Evolutionary conservation across 2,797 vertebrate species (phyloP).

Genomic region (Alfaro cultratus): DNA sequence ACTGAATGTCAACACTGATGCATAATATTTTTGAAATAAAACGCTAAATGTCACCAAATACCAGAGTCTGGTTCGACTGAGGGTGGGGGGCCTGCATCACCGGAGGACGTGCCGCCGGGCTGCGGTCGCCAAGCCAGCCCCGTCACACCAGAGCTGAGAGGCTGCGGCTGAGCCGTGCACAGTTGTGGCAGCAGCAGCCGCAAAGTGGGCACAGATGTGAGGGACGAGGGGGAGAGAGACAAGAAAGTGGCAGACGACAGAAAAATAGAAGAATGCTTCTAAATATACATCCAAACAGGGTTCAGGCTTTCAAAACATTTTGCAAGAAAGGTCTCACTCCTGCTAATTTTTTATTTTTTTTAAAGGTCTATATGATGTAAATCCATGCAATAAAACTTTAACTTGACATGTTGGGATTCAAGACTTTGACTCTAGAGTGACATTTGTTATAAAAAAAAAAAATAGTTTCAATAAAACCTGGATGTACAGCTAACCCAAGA

Average conservation of each 20-base stretch:
- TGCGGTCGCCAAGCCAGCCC: slow-evolving; percentile 43
- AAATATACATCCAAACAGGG: slow-evolving; percentile 3
- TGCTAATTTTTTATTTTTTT: neutral
- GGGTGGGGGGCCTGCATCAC: slow-evolving; percentile 37
- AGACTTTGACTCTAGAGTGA: slow-evolving; percentile 14
- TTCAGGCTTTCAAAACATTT: neutral
- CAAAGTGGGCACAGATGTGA: slow-evolving; percentile 49
- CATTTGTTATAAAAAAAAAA: slow-evolving; percentile 10
- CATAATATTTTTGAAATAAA: slow-evolving; percentile 73
- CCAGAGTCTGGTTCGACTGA: slow-evolving; percentile 60
- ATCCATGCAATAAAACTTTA: slow-evolving; percentile 3
- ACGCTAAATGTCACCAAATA: slow-evolving; percentile 79
- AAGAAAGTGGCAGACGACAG: neutral
- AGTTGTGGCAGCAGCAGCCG: slow-evolving; percentile 58
- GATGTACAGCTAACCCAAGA: slow-evolving; percentile 8
- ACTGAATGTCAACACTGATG: slow-evolving; percentile 79
- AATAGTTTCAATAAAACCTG: slow-evolving; percentile 15
- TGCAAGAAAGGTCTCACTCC: neutral
- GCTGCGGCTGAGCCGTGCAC: slow-evolving; percentile 35
- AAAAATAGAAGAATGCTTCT: neutral
- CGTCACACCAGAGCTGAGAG: slow-evolving; percentile 54
- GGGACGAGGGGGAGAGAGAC: slow-evolving; percentile 27
- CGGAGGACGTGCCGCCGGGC: slow-evolving; percentile 59
- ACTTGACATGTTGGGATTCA: neutral
- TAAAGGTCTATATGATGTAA: slow-evolving; percentile 1